These are phyloP conservation scores for Odontamblyopus rebecca DNA, from an alignment of 2,797 vertebrate genomes.

Conservation along the genomic window DNA sequence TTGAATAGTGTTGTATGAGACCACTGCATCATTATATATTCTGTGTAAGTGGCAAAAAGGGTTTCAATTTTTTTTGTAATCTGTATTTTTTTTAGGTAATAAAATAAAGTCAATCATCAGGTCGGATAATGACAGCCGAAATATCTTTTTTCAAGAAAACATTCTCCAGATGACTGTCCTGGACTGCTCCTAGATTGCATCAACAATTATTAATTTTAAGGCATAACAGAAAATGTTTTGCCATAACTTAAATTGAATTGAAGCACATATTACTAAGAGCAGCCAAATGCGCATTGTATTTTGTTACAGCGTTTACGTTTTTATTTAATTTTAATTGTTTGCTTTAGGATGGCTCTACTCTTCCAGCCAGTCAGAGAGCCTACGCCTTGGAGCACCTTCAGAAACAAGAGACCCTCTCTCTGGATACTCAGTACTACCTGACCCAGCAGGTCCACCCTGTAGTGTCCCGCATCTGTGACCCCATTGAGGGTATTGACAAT, in stretches of 20 bases:
- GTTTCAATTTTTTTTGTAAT: neutral
- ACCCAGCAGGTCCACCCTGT: constrained; percentile 96
- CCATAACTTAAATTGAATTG: too few relatives aligned
- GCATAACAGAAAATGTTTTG: too few relatives aligned
- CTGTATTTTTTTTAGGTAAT: neutral
- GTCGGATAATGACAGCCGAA: too few relatives aligned
- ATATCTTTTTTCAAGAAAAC: too few relatives aligned
- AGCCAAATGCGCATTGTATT: too few relatives aligned
- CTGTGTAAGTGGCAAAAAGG: neutral
- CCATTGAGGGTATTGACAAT: constrained; percentile 93
- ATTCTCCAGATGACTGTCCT: too few relatives aligned
- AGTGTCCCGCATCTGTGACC: constrained; percentile 94
- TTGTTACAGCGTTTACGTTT: neutral
- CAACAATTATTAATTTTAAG: neutral
- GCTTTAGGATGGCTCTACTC: constrained; percentile 89
- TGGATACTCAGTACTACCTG: constrained; percentile 96
- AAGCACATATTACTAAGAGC: too few relatives aligned
- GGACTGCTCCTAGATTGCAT: neutral
- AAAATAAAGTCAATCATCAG: neutral
- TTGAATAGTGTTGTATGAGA: neutral
- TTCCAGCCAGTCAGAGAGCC: constrained; percentile 89
- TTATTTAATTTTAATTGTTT: neutral
- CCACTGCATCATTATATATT: neutral
- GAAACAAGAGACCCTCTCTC: constrained; percentile 86
- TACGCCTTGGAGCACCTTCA: constrained; percentile 94